Evolutionary conservation across 2,888 invertebrate species (phyloP).

Genomic region (Meganola albula): DNA sequence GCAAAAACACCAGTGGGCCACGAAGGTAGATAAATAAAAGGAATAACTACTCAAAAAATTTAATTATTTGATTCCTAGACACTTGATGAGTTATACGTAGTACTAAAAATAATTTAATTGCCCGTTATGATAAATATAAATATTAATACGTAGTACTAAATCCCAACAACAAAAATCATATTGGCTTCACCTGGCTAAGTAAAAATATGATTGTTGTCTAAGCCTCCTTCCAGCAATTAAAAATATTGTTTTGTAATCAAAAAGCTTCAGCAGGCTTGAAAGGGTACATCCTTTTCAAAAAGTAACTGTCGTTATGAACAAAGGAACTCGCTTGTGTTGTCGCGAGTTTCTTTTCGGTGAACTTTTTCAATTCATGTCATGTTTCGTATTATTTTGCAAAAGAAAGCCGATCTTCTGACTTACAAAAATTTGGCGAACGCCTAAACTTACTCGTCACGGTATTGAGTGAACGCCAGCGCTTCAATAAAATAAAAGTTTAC

Average conservation of each 20-base stretch:
- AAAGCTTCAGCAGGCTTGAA: slow-evolving; percentile 13
- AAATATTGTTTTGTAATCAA: slow-evolving; percentile 12
- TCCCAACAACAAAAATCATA: too few relatives aligned
- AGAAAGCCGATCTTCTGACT: slow-evolving; percentile 52
- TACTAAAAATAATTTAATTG: too few relatives aligned
- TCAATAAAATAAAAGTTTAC: slow-evolving; percentile 49
- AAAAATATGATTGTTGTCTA: too few relatives aligned
- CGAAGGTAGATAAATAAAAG: too few relatives aligned
- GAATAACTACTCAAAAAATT: too few relatives aligned
- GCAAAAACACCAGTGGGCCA: too few relatives aligned
- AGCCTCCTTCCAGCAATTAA: too few relatives aligned
- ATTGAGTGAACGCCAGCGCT: slow-evolving; percentile 35
- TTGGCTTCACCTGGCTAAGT: too few relatives aligned
- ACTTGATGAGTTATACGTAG: too few relatives aligned
- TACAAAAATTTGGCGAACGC: slow-evolving; percentile 45
- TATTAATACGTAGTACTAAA: too few relatives aligned
- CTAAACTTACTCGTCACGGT: slow-evolving; percentile 41
- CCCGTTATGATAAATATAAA: too few relatives aligned
- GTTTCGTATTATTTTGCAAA: slow-evolving; percentile 54
- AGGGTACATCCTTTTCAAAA: slow-evolving; percentile 21
- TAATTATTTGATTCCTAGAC: too few relatives aligned
- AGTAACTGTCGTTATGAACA: slow-evolving; percentile 35
- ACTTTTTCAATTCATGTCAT: slow-evolving; percentile 63
- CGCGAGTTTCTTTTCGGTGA: slow-evolving; percentile 39
- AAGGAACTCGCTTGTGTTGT: slow-evolving; percentile 37